Base-by-base conservation (phyloP, 2,113 vertebrate genomes). In the Cacatua alba region DNA sequence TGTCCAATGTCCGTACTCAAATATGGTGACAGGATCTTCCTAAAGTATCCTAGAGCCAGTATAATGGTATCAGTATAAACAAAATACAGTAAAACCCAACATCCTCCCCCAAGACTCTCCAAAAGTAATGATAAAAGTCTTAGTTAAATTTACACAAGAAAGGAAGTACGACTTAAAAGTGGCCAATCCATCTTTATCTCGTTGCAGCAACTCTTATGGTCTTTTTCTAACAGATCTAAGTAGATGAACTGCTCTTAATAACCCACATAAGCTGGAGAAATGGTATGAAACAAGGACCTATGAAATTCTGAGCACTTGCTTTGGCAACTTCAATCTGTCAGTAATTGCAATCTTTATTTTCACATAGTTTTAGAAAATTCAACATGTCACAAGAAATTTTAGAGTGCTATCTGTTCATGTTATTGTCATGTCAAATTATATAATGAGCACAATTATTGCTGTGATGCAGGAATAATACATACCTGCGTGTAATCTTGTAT, bases 1-100 rank as follows among this genome's bases (percentile, higher is more conserved):
- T 98, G 98, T 98, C 98, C 97, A 15, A 93, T 96, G 96, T 98
- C 95, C 90, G 59, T 96, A 88, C 94, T 95, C 95, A 95, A 97
- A 84, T 53, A 78, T 67, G 95, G 95, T 97, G 97, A 97, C 84
- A 96, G 94, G 97, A 97, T 94, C 97, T 95, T 95, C 95, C 96
- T 90, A 88, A 94, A 96, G 96, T 79, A 65, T 89, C 96, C 72
- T 71, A 82, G 83, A 92, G 93, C 49, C 78, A 15, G 44, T 74
- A 10, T 92, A 91, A 86, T 82, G 91, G 86, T 94, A 97, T 97
- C 95, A 90, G 60, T 95, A 59, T 74, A 86, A 89, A 80, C 39
- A 89, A 75, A 79, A 82, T 20, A 2, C 43, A 76, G 85, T 65
- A 84, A 95, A 91, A 81, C 88, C 1, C 57, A 77, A 7, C 51